Conservation (phyloP, 2,113 vertebrate genomes). For the Hippocampus mohnikei region DNA sequence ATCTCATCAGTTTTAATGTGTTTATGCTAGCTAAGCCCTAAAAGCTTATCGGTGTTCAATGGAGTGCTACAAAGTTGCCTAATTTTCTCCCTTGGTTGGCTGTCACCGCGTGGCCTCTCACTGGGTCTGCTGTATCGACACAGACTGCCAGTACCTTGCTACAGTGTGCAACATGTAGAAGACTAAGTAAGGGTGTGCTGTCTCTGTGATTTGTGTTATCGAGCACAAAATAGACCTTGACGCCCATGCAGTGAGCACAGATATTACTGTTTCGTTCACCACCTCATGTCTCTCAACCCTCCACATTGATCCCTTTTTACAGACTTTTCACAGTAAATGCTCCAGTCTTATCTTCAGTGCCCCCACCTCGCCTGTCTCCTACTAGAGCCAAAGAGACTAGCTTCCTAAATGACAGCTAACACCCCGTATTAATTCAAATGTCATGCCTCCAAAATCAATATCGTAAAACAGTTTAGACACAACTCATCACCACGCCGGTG, state of each 20-base stretch:
- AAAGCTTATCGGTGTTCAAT: constrained; percentile 77
- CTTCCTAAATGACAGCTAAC: constrained; percentile 66
- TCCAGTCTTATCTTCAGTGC: constrained; percentile 60
- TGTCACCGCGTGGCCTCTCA: constrained; percentile 39
- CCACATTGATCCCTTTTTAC: constrained; percentile 63
- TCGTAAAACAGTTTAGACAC: constrained; percentile 73
- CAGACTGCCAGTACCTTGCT: constrained; percentile 38
- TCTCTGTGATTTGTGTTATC: constrained; percentile 60
- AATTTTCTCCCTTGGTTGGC: constrained; percentile 60
- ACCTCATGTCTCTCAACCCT: constrained; percentile 54
- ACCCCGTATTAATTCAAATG: constrained; percentile 74
- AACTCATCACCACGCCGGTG: constrained; percentile 65
- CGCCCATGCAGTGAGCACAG: constrained; percentile 54
- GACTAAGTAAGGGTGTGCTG: constrained; percentile 47
- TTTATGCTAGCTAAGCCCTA: constrained; percentile 73
- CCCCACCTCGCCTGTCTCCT: constrained; percentile 62
- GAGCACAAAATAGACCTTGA: constrained; percentile 55
- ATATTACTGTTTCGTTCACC: constrained; percentile 54
- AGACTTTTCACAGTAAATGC: constrained; percentile 64
- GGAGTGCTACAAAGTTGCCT: constrained; percentile 73
- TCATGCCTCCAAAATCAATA: constrained; percentile 73
- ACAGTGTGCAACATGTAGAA: constrained; percentile 53
- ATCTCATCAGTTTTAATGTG: constrained; percentile 76
- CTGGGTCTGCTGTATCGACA: constrained; percentile 19
- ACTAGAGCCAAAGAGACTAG: constrained; percentile 54